These are phyloP conservation scores for Perdita meconis DNA, from an alignment of 2,888 invertebrate genomes.

Conservation along the genomic window DNA sequence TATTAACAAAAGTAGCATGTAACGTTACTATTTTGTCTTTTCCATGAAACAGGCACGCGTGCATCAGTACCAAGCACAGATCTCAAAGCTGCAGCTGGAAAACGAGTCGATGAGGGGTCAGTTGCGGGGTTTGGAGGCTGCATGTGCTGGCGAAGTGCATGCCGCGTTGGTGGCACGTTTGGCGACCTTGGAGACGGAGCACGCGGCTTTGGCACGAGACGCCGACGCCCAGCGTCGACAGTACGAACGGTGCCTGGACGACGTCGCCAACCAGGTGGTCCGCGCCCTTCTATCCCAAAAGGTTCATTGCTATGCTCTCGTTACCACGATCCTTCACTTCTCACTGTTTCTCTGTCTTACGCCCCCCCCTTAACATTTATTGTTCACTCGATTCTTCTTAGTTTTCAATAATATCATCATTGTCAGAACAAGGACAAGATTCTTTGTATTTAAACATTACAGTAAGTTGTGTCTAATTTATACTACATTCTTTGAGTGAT, in stretches of 20 bases:
- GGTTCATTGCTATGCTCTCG: slow-evolving; percentile 85
- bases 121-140: slow-evolving; percentile 79
- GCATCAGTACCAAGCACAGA: slow-evolving; percentile 89
- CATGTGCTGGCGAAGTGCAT: slow-evolving; percentile 83
- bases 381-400: neutral
- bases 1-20: neutral
- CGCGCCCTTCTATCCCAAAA: slow-evolving; percentile 93
- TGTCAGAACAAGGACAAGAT: too few species aligned
- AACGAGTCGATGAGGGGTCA: slow-evolving; percentile 87
- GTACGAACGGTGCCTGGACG: slow-evolving; percentile 92
- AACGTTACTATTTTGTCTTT: neutral
- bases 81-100: slow-evolving; percentile 88
- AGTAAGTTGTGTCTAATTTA: too few species aligned
- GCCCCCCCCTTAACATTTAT: neutral
- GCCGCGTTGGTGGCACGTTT: slow-evolving; percentile 86
- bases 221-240: slow-evolving; percentile 89
- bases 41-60: slow-evolving; percentile 86
- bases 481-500: too few species aligned
- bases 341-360: slow-evolving; percentile 11
- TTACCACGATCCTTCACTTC: slow-evolving; percentile 59
- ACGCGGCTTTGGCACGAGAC: slow-evolving; percentile 87
- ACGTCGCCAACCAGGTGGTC: slow-evolving; percentile 93
- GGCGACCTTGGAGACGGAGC: slow-evolving; percentile 86
- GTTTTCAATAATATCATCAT: too few species aligned
- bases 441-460: too few species aligned